phyloP scores from a whole-genome alignment of 2,888 invertebrate genomes.

The Atethmia centrago region DNA sequence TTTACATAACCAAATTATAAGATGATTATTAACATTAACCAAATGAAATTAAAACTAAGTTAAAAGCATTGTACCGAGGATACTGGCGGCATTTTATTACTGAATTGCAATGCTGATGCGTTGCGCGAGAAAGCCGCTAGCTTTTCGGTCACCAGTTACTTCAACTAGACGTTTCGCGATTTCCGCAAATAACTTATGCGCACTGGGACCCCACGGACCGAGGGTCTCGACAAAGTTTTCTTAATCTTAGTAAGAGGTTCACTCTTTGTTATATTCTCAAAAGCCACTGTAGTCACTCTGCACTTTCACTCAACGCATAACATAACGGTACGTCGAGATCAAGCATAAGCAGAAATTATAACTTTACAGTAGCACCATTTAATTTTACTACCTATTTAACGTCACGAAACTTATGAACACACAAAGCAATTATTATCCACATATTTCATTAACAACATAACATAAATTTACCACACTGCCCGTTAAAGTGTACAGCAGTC shows the following conservation, averaged over 20 bases:
- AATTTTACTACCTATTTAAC: constrained; percentile 41
- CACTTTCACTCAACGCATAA: neutral
- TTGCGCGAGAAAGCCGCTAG: no score
- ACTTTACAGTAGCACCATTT: constrained; percentile 18
- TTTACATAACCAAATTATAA: no score
- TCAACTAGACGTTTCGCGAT: no score
- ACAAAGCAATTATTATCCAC: constrained; percentile 44
- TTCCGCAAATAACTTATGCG: no score
- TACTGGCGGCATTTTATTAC: no score
- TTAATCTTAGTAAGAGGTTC: neutral
- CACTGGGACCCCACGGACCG: no score
- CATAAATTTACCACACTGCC: constrained; percentile 50
- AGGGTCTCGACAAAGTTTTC: no score
- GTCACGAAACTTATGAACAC: neutral
- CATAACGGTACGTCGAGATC: neutral
- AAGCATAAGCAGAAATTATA: neutral
- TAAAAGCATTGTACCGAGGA: no score
- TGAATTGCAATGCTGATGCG: no score
- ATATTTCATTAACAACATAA: constrained; percentile 53
- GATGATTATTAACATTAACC: no score
- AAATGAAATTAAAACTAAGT: no score
- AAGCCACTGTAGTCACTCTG: neutral
- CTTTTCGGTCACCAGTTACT: no score
- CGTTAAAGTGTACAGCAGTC: constrained; percentile 32
- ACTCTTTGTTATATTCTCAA: neutral